Evolutionary conservation across 2,113 vertebrate genomes (phyloP).

Genomic region (Larimichthys crocea): DNA sequence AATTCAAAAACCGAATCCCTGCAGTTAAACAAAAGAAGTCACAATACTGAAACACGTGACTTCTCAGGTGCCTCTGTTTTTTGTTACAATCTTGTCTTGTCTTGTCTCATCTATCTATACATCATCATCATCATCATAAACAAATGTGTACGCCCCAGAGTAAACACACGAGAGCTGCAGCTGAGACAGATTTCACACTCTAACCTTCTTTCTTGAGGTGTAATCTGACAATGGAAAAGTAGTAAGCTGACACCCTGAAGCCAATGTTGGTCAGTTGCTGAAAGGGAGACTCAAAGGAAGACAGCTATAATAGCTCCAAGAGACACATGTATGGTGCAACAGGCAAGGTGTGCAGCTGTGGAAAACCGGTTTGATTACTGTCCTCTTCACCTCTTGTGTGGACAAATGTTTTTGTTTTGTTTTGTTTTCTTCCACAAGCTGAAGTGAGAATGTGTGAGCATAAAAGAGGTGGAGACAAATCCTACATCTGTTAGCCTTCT

Average conservation of each 20-base stretch:
- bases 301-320: constrained; percentile 5
- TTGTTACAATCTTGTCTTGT: neutral
- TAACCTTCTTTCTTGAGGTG: constrained; percentile 22
- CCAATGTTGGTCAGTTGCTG: constrained; percentile 7
- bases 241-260: constrained; percentile 51
- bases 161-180: neutral
- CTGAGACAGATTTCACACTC: neutral
- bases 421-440: neutral
- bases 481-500: neutral
- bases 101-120: neutral
- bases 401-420: neutral
- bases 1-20: neutral
- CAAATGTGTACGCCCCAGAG: neutral
- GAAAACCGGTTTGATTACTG: constrained; percentile 53
- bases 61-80: constrained; percentile 2
- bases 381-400: neutral
- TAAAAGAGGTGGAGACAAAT: neutral
- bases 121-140: neutral
- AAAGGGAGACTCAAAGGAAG: constrained; percentile 36
- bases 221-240: constrained; percentile 54
- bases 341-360: constrained; percentile 13
- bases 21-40: neutral
- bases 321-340: constrained; percentile 1
- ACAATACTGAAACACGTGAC: neutral
- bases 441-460: neutral